These are phyloP conservation scores for Apamea monoglypha DNA, from an alignment of 2,888 invertebrate genomes.

Conservation along the genomic window DNA sequence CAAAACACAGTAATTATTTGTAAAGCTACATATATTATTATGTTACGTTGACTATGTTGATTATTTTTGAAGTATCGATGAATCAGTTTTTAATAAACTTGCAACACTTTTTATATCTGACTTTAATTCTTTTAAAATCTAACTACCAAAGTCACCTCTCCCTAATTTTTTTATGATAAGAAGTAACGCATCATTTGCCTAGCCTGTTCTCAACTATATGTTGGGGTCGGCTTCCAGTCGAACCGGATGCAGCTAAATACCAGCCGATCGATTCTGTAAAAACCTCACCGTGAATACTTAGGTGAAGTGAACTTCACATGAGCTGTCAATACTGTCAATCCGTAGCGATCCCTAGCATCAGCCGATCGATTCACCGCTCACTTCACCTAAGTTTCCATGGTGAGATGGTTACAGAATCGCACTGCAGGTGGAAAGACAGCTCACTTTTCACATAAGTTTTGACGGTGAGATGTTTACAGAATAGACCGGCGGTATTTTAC, in stretches of 20 bases:
- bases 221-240: neutral
- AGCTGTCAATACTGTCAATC: too few species aligned
- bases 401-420: too few species aligned
- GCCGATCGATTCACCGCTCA: too few species aligned
- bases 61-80: conserved; percentile 61
- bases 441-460: too few species aligned
- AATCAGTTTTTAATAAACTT: conserved; percentile 73
- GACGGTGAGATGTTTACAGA: too few species aligned
- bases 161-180: neutral
- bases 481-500: neutral
- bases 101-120: conserved; percentile 62
- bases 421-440: too few species aligned
- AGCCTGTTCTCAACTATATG: neutral
- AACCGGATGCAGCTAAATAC: neutral
- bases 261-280: too few species aligned
- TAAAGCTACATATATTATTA: conserved; percentile 51
- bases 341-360: too few species aligned
- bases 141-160: too few species aligned
- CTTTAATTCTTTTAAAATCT: conserved; percentile 32
- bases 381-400: too few species aligned
- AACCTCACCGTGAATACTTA: too few species aligned
- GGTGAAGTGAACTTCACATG: too few species aligned
- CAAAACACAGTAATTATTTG: conserved; percentile 42
- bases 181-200: neutral
- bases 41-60: conserved; percentile 68